A percentile compares a stretch with the other conserved stretches of the same genome.
Conservation (phyloP, 2,888 invertebrate species). For the Ornithoptera alexandrae region DNA sequence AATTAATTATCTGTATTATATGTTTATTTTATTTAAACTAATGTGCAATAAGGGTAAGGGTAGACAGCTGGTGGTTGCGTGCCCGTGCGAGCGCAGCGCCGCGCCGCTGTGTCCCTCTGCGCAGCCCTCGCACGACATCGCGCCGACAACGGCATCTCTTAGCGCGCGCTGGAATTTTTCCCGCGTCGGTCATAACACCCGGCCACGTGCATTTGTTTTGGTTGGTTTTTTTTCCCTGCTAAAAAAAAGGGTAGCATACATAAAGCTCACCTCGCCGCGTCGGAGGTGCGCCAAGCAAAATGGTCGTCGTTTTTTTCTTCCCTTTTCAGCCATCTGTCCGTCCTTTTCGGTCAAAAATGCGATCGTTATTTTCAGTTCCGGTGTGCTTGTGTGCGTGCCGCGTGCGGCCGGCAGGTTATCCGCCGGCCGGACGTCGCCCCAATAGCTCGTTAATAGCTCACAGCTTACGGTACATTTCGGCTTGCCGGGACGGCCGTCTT, state of each 20-base stretch:
- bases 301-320: slow-evolving; percentile 80
- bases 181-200: slow-evolving; percentile 76
- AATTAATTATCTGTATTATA: not conserved
- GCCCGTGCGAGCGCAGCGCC: slow-evolving; percentile 56
- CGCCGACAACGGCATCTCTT: slow-evolving; percentile 76
- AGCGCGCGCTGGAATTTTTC: slow-evolving; percentile 69
- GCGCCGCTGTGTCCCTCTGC: slow-evolving; percentile 63
- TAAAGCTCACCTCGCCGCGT: slow-evolving; percentile 68
- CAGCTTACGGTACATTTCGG: slow-evolving; percentile 40
- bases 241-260: slow-evolving; percentile 76
- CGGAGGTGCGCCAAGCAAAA: slow-evolving; percentile 78
- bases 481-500: slow-evolving; percentile 53
- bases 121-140: slow-evolving; percentile 62
- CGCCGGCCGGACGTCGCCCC: slow-evolving; percentile 42
- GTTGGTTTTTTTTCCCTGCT: slow-evolving; percentile 67
- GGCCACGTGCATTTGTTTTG: slow-evolving; percentile 80
- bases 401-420: slow-evolving; percentile 55
- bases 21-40: not conserved
- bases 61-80: slow-evolving; percentile 4
- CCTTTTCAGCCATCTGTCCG: slow-evolving; percentile 80
- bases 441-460: slow-evolving; percentile 36
- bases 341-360: slow-evolving; percentile 81
- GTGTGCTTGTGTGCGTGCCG: slow-evolving; percentile 74
- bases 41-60: not conserved
- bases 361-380: slow-evolving; percentile 81